Base-by-base conservation (phyloP, 37 sponge, comb jelly and placozoan species). In the Chondrosia reniformis region DNA sequence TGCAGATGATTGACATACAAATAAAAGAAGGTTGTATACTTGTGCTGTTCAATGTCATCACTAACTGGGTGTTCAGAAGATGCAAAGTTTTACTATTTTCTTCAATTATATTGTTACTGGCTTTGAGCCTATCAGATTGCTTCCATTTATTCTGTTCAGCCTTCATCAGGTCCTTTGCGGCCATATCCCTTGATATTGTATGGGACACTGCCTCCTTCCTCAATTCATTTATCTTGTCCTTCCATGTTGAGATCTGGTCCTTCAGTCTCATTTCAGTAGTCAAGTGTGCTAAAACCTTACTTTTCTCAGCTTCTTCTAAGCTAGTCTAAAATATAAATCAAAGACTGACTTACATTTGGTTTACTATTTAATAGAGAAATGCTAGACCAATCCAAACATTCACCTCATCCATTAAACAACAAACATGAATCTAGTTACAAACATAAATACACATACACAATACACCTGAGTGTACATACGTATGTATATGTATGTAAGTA, bases 111-210 rank as follows among this genome's bases (percentile, higher is more conserved):
- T 24, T 66, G 17, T 84, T 80, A 40, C 81, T 81, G 0, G 81
- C 76, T 54, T 33, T 81, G 8, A 91, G 63, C 33, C 55, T 75
- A 49, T 83, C 76, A 33, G 27, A 49, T 1, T 80, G 25, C 7
- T 31, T 25, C 34, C 49, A 41, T 58, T 85, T 66, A n/a, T 45
- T 57, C 22, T 74, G 30, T 67, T 33, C 32, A 37, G 88, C 79
- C 39, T 87, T 80, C 66, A 74, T 74, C 33, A 41, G 81, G 3
- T 76, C 65, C 15, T 75, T 55, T 12, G 85, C 77, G 4, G 79
- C 85, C 22, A 74, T 55, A 40, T 91, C 92, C 15, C 88, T 84
- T 30, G 46, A 58, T 44, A 78, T 84, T 39, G 85, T 84, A 84
- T 87, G 62, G 22, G 75, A 40, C 33, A 91, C 84, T 17, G 56